These are phyloP conservation scores for Siniperca knerii DNA, from an alignment of 2,113 vertebrate genomes.

Conservation along the genomic window DNA sequence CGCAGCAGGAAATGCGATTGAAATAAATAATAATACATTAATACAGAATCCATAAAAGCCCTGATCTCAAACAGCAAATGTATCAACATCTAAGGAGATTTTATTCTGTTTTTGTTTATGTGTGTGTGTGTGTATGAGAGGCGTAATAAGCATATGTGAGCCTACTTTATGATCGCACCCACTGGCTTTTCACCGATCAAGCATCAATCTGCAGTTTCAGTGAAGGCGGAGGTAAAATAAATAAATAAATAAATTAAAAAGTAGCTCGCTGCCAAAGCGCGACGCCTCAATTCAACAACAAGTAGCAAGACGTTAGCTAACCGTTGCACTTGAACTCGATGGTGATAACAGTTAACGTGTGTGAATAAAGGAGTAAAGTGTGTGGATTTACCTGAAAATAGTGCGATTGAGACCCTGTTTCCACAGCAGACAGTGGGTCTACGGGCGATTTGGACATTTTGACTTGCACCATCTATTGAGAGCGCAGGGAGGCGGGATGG, in stretches of 20 bases:
- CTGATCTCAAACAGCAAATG: slow-evolving; percentile 36
- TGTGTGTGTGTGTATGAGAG: not conserved
- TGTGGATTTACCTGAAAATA: slow-evolving; percentile 85
- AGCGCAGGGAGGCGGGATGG: slow-evolving; percentile 80
- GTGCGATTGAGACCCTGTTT: slow-evolving; percentile 84
- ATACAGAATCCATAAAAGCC: slow-evolving; percentile 40
- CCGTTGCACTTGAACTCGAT: slow-evolving; percentile 3
- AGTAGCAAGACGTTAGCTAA: slow-evolving; percentile 65
- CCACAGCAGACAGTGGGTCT: slow-evolving; percentile 84
- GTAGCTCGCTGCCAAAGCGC: slow-evolving; percentile 61
- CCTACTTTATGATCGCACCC: slow-evolving; percentile 10
- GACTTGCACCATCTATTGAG: slow-evolving; percentile 87
- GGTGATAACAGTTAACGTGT: not conserved
- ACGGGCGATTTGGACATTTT: slow-evolving; percentile 87
- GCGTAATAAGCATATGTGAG: not conserved
- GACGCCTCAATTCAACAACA: slow-evolving; percentile 74
- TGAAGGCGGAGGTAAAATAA: slow-evolving; percentile 25
- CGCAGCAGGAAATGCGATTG: slow-evolving; percentile 11
- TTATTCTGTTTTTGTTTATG: not conserved
- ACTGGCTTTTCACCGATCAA: not conserved
- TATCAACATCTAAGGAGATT: not conserved
- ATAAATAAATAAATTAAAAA: slow-evolving; percentile 28
- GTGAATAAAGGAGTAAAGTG: slow-evolving; percentile 8
- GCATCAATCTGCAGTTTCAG: slow-evolving; percentile 64
- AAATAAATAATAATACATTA: slow-evolving; percentile 50